phyloP scores from a whole-genome alignment of 2,888 invertebrate genomes.

The Harpagoxenus sublaevis region DNA sequence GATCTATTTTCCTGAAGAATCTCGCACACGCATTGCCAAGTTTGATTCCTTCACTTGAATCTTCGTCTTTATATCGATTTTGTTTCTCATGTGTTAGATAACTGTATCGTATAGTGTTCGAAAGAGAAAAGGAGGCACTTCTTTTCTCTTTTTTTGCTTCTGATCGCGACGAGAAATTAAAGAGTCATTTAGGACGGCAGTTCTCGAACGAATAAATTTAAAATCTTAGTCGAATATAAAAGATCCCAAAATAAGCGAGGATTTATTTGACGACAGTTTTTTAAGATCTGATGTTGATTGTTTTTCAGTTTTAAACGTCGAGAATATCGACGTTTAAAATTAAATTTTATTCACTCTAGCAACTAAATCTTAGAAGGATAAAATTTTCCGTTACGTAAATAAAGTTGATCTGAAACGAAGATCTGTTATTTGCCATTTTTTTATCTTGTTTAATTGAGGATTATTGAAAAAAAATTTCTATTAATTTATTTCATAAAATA shows the following conservation, averaged over 20 bases:
- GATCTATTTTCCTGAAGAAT: constrained; percentile 8
- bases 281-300: neutral
- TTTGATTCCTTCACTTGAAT: neutral
- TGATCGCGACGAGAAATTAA: constrained; percentile 58
- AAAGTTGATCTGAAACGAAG: neutral
- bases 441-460: neutral
- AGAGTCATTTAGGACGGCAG: constrained; percentile 22
- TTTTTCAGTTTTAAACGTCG: neutral
- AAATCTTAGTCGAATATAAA: constrained; percentile 3
- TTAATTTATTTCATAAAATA: constrained; percentile 5
- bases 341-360: neutral
- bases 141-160: constrained; percentile 50
- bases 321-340: neutral
- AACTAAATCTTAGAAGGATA: neutral
- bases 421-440: neutral
- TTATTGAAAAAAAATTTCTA: neutral
- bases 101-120: constrained; percentile 48
- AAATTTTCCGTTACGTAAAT: neutral
- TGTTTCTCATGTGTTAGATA: constrained; percentile 27
- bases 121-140: constrained; percentile 14
- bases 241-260: neutral
- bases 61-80: neutral
- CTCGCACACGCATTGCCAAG: neutral
- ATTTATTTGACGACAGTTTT: neutral
- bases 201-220: neutral